Evolutionary conservation across 2,797 vertebrate species (phyloP), one percentile per base, ranked within the genome.

Genomic region (Betta splendens): DNA sequence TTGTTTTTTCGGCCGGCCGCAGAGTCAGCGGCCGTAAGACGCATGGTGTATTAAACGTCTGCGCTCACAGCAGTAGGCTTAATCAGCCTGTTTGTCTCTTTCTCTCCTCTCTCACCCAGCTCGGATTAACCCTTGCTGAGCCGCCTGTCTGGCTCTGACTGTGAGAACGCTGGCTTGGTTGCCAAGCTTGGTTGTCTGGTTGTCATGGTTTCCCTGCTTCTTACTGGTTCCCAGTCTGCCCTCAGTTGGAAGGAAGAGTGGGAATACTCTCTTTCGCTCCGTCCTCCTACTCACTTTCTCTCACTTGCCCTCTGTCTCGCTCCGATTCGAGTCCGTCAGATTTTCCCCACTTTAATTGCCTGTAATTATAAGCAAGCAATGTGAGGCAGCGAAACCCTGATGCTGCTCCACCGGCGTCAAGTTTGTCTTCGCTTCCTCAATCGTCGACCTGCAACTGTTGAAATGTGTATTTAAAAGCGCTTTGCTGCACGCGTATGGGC

Each of bases 131-230:
- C 79, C 86, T 84, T 77, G 57, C 69, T 69, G 65, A 79, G 81
- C 72, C 2, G 52, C 69, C 55, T 75, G 85, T 79, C 86, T 85
- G 81, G 72, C 85, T 85, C 67, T 64, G 72, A 75, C 73, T 78
- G 83, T 83, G 77, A 80, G 85, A 88, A 87, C 10, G 63, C 76
- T 21, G 69, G 64, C 54, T 83, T 80, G 81, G 83, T 83, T 89
- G 85, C 87, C 85, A 88, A 82, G 72, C 75, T 79, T 85, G 84
- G 84, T 83, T 86, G 86, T 86, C 80, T 89, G 85, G 88, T 90
- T 90, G 89, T 89, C 90, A 90, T 90, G 87, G 86, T 90, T 90
- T 89, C 84, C 72, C 60, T 80, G 74, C 73, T 75, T 75, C 81
- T 87, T 76, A 74, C 80, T 87, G 79, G 85, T 90, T 89, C 70